phyloP scores from a whole-genome alignment of 2,113 vertebrate genomes.

The Thoracochromis brauschi region DNA sequence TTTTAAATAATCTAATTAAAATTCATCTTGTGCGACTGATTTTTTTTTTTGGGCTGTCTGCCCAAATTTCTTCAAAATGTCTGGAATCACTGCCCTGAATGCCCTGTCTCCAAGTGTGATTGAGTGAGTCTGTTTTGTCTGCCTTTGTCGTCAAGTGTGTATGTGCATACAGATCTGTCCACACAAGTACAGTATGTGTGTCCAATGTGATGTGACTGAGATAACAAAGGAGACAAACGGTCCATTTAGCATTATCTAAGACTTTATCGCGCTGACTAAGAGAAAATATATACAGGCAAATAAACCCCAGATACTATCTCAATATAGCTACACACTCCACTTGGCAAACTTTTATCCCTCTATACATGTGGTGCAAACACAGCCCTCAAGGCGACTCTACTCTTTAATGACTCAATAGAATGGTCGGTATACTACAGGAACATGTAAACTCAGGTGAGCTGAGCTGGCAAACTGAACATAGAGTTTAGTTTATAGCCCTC shows the following conservation, averaged over 20 bases:
- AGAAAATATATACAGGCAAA: conserved; percentile 36
- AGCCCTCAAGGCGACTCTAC: conserved; percentile 5
- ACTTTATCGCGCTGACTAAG: conserved; percentile 37
- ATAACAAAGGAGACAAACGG: conserved; percentile 38
- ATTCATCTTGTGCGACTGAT: neutral
- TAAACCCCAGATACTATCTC: conserved; percentile 40
- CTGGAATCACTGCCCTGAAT: neutral
- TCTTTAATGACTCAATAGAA: conserved; percentile 54
- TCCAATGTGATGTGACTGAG: neutral
- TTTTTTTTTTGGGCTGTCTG: neutral
- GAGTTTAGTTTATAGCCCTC: conserved; percentile 23
- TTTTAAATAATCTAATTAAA: neutral
- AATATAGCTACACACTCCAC: conserved; percentile 5
- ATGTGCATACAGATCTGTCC: neutral
- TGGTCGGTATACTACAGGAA: conserved; percentile 46
- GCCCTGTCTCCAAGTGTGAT: neutral
- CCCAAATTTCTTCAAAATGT: neutral
- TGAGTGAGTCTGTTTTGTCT: neutral
- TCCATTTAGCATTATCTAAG: conserved; percentile 44
- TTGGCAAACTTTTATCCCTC: conserved; percentile 26
- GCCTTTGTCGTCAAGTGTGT: neutral
- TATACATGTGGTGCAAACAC: neutral
- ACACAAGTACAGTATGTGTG: neutral
- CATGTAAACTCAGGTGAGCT: conserved; percentile 53
- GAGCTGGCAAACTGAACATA: conserved; percentile 34